Evolutionary conservation across 2,113 vertebrate species (phyloP), one percentile per base, ranked within the genome.

Genomic region (Hypanus sabinus): DNA sequence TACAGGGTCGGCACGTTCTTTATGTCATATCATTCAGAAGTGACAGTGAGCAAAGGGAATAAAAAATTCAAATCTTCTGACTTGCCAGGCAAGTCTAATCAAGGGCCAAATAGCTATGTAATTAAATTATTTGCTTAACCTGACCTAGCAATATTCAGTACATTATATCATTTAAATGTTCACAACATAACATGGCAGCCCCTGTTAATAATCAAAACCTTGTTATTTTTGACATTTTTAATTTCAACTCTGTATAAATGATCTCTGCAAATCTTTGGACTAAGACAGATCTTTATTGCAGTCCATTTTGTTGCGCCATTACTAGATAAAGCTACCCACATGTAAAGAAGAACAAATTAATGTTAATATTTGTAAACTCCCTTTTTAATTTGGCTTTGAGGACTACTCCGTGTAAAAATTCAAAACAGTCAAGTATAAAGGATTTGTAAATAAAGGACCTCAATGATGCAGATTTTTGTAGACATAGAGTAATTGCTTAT

Each of bases 91-190:
- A 90, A 65, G 85, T 90, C 85, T 33, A 90, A 65, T 90, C 85
- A 33, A 30, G 65, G 60, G 60, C 65, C 85, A 65, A 65, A 65
- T 65, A 90, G 1, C 85, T 90, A 30, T 90, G 85, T 90, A 62
- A 90, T 90, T 90, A 90, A 62, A 90, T 90, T n/a, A 90, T 62
- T 65, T 30, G n/a, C 60, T 90, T 62, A 90, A 33, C 30, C 46
- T 65, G 60, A 6, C 30, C 30, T 65, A 60, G 85, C n/a, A 65
- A 65, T 33, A 90, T 88, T 30, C 14, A 18, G 0, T 88, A 57
- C 85, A 88, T 33, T 88, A 7, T 5, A 88, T 88, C 30, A 33
- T 65, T 33, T 65, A 88, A 88, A 88, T 62, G 8, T 90, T 68
- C 30, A n/a, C 60, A 65, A 90, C 85, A 90, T 65, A 90, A 90